Percentiles rank a stretch among this genome's conserved stretches.
phyloP scores from a whole-genome alignment of 2,888 invertebrate species.

The Operophtera brumata region DNA sequence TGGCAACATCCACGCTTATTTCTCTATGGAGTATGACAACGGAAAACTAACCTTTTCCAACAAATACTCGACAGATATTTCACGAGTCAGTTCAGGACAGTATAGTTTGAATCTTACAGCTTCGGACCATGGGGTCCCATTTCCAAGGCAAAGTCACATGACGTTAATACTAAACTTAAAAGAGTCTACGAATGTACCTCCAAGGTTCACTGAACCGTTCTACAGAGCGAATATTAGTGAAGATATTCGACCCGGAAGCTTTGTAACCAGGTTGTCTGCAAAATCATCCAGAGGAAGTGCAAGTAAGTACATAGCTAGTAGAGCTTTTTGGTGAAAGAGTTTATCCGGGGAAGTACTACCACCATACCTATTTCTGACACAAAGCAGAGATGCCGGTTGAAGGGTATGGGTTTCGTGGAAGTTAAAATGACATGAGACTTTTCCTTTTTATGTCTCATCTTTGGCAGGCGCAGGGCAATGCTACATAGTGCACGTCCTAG shows the following conservation, averaged over 20 bases:
- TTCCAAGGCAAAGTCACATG: conserved; percentile 84
- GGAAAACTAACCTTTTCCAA: conserved; percentile 88
- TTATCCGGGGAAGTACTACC: too few relatives aligned
- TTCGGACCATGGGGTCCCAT: conserved; percentile 90
- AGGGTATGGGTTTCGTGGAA: too few relatives aligned
- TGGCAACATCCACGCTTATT: conserved; percentile 90
- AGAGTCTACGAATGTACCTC: conserved; percentile 89
- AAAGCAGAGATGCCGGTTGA: too few relatives aligned
- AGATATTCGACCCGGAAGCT: conserved; percentile 86
- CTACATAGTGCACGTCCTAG: too few relatives aligned
- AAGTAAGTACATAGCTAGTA: conserved; percentile 82
- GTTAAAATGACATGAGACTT: too few relatives aligned
- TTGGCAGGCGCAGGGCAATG: too few relatives aligned
- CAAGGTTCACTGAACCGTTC: conserved; percentile 87
- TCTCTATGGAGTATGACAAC: conserved; percentile 89
- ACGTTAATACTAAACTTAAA: conserved; percentile 84
- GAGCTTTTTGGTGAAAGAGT: too few relatives aligned
- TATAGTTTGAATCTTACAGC: conserved; percentile 91
- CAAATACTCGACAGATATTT: conserved; percentile 63
- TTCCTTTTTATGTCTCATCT: too few relatives aligned
- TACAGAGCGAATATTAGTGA: conserved; percentile 90
- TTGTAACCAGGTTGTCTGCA: conserved; percentile 89
- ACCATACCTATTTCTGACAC: too few relatives aligned
- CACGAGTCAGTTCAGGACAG: conserved; percentile 63
- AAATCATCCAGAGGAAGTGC: conserved; percentile 84